Evolutionary conservation across 2,797 vertebrate species (phyloP).

Genomic region (Molossus molossus): DNA sequence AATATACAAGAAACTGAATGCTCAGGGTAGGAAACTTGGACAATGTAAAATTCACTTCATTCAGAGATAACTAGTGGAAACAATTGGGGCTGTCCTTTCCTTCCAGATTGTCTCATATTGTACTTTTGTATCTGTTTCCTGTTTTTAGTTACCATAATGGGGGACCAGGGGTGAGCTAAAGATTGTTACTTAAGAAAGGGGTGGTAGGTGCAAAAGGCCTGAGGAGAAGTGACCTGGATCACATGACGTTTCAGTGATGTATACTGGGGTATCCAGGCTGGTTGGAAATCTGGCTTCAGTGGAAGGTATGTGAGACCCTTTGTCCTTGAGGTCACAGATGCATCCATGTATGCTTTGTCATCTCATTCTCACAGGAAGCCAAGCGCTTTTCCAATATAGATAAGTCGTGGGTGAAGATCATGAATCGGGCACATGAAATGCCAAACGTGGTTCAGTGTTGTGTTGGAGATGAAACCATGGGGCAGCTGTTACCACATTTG

Average conservation of each 20-base stretch:
- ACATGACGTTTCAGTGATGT: not conserved
- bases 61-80: conserved; percentile 24
- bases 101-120: not conserved
- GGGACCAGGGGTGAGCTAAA: not conserved
- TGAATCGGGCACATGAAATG: conserved; percentile 96
- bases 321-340: not conserved
- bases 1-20: not conserved
- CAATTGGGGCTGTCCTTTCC: not conserved
- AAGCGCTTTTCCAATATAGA: conserved; percentile 99
- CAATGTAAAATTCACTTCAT: not conserved
- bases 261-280: not conserved
- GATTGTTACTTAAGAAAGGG: not conserved
- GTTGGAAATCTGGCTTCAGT: not conserved
- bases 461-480: conserved; percentile 97
- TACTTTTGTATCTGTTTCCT: conserved; percentile 24
- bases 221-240: not conserved
- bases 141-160: conserved; percentile 16
- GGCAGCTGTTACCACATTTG: conserved; percentile 96
- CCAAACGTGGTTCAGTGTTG: conserved; percentile 97
- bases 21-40: not conserved
- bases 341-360: not conserved
- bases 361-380: conserved; percentile 92
- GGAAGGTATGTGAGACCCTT: not conserved
- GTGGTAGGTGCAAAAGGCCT: not conserved
- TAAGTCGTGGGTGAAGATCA: conserved; percentile 99